These are phyloP conservation scores for Pandemis cinnamomeana DNA, from an alignment of 2,888 invertebrate species.

Conservation along the genomic window DNA sequence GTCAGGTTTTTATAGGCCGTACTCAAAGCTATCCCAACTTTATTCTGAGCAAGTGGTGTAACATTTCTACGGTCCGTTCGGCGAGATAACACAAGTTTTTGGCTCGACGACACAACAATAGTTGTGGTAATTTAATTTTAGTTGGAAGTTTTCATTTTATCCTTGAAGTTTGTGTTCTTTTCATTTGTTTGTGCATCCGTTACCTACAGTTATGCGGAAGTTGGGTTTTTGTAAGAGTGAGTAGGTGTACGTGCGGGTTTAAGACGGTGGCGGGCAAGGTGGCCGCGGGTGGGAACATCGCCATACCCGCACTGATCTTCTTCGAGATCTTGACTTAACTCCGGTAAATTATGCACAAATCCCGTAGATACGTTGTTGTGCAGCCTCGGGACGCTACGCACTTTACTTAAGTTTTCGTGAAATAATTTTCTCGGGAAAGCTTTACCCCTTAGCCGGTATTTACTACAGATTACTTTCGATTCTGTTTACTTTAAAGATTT, in stretches of 20 bases:
- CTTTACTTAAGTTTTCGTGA: conserved; percentile 6
- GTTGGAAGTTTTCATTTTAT: conserved; percentile 36
- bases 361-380: conserved; percentile 11
- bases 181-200: conserved; percentile 35
- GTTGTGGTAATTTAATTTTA: conserved; percentile 39
- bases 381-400: not conserved
- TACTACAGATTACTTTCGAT: not conserved
- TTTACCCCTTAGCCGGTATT: not conserved
- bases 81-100: conserved; percentile 38
- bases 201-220: conserved; percentile 18
- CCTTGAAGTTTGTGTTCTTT: conserved; percentile 33
- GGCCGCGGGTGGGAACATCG: not conserved
- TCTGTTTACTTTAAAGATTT: not conserved
- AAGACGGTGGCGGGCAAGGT: not conserved
- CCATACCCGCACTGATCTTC: conserved; percentile 25
- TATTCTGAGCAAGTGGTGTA: conserved; percentile 34
- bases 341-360: conserved; percentile 28
- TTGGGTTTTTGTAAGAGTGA: conserved; percentile 11
- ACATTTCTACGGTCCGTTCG: conserved; percentile 18
- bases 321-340: conserved; percentile 29
- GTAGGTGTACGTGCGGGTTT: conserved; percentile 2
- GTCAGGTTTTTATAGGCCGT: conserved; percentile 35
- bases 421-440: conserved; percentile 7
- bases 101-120: conserved; percentile 35
- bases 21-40: conserved; percentile 32